A percentile compares a stretch with the other conserved stretches of the same genome.
phyloP scores from a whole-genome alignment of 2,888 invertebrate genomes.

The Leucophenga maculata region DNA sequence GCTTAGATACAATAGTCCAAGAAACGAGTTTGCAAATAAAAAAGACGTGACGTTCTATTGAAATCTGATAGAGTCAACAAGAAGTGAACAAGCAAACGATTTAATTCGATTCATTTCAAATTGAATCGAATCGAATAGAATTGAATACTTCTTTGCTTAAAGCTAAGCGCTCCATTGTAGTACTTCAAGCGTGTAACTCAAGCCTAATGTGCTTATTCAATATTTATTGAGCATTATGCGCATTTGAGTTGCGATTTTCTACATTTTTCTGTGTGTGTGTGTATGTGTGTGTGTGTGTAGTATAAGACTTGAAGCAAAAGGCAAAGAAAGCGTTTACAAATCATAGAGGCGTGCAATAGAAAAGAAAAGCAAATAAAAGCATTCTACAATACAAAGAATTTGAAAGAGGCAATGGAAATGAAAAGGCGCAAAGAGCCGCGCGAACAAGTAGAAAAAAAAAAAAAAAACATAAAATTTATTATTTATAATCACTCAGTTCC shows the following conservation, averaged over 20 bases:
- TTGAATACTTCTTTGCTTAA: too few species aligned
- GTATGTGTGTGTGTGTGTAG: too few species aligned
- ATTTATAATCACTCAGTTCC: conserved; percentile 61
- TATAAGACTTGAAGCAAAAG: not conserved
- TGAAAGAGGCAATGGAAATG: conserved; percentile 6
- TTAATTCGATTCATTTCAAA: too few species aligned
- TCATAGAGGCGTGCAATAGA: not conserved
- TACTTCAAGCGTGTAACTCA: not conserved
- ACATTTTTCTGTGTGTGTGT: not conserved
- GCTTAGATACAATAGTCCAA: not conserved
- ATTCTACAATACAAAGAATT: not conserved
- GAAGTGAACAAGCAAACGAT: not conserved
- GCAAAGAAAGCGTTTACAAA: not conserved
- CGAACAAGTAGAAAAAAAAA: not conserved
- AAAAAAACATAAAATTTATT: conserved; percentile 44
- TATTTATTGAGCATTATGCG: conserved; percentile 28
- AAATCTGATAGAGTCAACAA: not conserved
- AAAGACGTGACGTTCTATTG: not conserved
- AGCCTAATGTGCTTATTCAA: conserved; percentile 18
- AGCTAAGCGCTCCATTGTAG: not conserved
- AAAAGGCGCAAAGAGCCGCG: not conserved
- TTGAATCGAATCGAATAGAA: too few species aligned
- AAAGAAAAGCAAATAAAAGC: conserved; percentile 4
- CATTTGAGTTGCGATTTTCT: conserved; percentile 13
- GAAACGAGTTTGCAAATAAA: not conserved